Evolutionary conservation across 1,140 invertebrate species (phyloP).

Genomic region (Sycophaga agraensis): DNA sequence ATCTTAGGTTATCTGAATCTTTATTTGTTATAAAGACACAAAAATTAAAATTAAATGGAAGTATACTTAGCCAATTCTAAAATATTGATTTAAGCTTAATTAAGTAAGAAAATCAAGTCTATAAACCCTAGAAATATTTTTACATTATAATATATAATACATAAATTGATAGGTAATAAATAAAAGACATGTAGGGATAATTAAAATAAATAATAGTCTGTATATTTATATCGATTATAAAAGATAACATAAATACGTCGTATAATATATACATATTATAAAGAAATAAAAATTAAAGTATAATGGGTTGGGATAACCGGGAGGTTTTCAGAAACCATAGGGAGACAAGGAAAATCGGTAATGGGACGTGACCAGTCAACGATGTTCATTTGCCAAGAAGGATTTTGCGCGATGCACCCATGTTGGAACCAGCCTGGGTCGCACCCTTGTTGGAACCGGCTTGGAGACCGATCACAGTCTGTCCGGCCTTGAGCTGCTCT

Average conservation of each 20-base stretch:
- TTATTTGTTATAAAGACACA: too few relatives aligned
- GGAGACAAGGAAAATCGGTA: background rate
- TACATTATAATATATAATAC: too few relatives aligned
- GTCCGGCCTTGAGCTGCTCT: slow-evolving; percentile 81
- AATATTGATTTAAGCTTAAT: too few relatives aligned
- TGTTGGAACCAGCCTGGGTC: slow-evolving; percentile 84
- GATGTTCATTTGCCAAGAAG: slow-evolving; percentile 73
- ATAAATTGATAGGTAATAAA: too few relatives aligned
- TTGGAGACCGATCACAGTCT: slow-evolving; percentile 86
- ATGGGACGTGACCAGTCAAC: background rate
- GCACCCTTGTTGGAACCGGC: slow-evolving; percentile 90
- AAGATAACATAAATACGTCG: slow-evolving; percentile 1
- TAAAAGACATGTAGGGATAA: too few relatives aligned
- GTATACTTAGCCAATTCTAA: too few relatives aligned
- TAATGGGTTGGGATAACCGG: background rate
- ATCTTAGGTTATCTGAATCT: too few relatives aligned
- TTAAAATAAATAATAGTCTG: too few relatives aligned
- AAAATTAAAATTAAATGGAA: too few relatives aligned
- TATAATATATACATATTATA: background rate
- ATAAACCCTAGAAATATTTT: too few relatives aligned
- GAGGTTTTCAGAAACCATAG: background rate
- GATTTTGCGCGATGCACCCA: slow-evolving; percentile 84
- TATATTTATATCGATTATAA: too few relatives aligned
- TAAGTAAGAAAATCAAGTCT: too few relatives aligned
- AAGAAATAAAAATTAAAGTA: background rate